These are phyloP conservation scores for Rhadina sibilatrix DNA, from an alignment of 2,113 vertebrate species.

Conservation along the genomic window DNA sequence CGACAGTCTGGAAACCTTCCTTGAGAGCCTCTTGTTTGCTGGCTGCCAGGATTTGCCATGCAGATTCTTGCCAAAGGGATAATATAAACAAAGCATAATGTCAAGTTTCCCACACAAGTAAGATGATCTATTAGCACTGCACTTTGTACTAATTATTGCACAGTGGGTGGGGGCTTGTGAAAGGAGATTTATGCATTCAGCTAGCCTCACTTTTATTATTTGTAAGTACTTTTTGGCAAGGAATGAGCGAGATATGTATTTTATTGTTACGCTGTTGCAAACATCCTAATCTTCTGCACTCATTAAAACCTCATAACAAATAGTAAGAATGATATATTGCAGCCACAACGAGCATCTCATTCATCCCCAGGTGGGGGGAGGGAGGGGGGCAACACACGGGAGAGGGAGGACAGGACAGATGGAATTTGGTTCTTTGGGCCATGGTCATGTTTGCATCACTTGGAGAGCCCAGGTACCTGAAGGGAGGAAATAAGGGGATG, in stretches of 20 bases:
- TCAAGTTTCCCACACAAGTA: constrained; percentile 69
- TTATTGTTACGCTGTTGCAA: constrained; percentile 64
- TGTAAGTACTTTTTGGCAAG: constrained; percentile 70
- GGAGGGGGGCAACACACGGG: rapidly evolving
- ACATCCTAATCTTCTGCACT: constrained; percentile 61
- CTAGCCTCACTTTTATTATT: constrained; percentile 71
- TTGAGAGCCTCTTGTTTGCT: constrained; percentile 64
- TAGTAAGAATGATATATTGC: constrained; percentile 68
- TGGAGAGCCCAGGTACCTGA: background rate
- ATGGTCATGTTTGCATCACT: background rate
- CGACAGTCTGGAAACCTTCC: constrained; percentile 66
- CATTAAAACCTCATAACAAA: constrained; percentile 71
- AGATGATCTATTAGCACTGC: constrained; percentile 70
- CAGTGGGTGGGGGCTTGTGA: constrained; percentile 71
- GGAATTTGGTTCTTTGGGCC: background rate
- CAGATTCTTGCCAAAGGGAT: constrained; percentile 68
- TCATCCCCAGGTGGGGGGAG: constrained; percentile 43
- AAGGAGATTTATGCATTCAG: constrained; percentile 68
- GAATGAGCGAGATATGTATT: constrained; percentile 62
- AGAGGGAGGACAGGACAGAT: background rate
- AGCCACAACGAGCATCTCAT: constrained; percentile 23
- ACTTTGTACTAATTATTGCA: constrained; percentile 74
- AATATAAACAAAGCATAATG: constrained; percentile 72
- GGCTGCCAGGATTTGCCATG: constrained; percentile 70
- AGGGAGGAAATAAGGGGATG: background rate